These are phyloP conservation scores for Leptopilina boulardi DNA, from an alignment of 1,140 invertebrate genomes.

Conservation along the genomic window DNA sequence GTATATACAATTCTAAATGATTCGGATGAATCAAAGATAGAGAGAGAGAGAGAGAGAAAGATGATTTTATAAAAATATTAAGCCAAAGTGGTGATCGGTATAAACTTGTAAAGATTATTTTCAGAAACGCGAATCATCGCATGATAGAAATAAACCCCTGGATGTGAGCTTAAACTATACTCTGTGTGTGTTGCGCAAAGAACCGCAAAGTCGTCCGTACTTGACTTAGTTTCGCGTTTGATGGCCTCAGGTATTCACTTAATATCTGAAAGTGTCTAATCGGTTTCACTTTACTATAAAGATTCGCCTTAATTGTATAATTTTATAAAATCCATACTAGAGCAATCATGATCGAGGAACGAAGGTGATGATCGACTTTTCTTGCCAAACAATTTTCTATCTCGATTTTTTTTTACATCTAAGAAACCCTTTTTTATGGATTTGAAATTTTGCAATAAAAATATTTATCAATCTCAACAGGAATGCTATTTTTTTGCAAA, in stretches of 20 bases:
- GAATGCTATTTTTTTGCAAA: no score
- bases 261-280: conserved; percentile 8
- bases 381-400: not conserved
- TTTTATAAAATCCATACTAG: no score
- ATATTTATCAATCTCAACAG: no score
- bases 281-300: not conserved
- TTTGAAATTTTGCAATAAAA: no score
- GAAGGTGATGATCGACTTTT: conserved; percentile 44
- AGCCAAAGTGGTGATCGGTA: conserved; percentile 46
- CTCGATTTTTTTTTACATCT: not conserved
- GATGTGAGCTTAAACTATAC: conserved; percentile 41
- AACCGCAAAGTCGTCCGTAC: conserved; percentile 54
- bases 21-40: conserved; percentile 3
- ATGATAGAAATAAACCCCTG: conserved; percentile 64
- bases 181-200: conserved; percentile 66
- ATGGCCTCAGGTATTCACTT: conserved; percentile 50
- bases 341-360: conserved; percentile 61
- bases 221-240: conserved; percentile 64
- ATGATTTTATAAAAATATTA: conserved; percentile 2
- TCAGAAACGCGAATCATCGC: conserved; percentile 65
- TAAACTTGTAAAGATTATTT: conserved; percentile 59
- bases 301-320: not conserved
- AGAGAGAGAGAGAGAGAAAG: no score
- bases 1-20: not conserved
- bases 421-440: no score